Evolutionary conservation across 2,797 vertebrate species (phyloP).

Genomic region (Enteromius unitaeniatus): DNA sequence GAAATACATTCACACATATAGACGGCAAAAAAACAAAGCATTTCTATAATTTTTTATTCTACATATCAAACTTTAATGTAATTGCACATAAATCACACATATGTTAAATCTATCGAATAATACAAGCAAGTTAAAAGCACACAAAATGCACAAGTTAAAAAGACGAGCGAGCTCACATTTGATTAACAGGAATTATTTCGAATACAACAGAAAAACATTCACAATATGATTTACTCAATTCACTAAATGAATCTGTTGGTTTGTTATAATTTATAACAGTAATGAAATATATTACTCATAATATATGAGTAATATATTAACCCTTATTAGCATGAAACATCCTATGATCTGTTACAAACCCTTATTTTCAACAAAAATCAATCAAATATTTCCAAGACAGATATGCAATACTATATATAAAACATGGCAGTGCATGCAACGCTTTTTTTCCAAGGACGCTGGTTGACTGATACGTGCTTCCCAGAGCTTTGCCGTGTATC

Average conservation of each 20-base stretch:
- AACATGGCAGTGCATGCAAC: neutral
- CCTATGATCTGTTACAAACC: neutral
- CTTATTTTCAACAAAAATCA: neutral
- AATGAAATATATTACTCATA: no score
- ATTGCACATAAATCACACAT: no score
- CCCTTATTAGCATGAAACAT: neutral
- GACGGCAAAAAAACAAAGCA: neutral
- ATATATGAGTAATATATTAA: no score
- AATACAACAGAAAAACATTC: neutral
- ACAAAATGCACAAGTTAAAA: neutral
- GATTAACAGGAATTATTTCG: neutral
- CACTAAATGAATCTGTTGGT: no score
- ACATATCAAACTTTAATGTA: no score
- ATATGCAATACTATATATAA: neutral
- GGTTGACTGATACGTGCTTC: neutral
- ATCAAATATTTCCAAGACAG: neutral
- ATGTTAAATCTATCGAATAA: neutral
- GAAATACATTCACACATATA: no score
- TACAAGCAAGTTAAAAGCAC: neutral
- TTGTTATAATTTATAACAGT: no score
- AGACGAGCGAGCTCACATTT: neutral
- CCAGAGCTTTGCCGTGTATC: neutral
- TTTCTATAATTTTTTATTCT: no score
- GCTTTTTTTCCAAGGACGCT: slow-evolving; percentile 12
- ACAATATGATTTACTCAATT: neutral